Base-by-base conservation (phyloP, 2,113 vertebrate species). In the Pterocles gutturalis region DNA sequence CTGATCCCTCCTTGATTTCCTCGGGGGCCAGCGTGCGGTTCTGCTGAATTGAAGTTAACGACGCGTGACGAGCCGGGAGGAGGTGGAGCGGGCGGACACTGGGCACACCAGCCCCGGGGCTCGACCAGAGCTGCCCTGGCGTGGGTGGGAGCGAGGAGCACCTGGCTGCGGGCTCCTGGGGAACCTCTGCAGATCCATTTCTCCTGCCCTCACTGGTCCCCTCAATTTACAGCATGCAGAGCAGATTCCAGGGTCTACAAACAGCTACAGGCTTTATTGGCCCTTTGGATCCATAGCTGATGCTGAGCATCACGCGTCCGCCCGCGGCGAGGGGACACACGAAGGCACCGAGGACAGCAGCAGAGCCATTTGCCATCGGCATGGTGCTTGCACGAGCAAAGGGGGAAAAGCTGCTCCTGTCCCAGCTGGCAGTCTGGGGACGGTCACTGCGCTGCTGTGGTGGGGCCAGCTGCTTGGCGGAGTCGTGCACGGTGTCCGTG, bases 1-100 rank as follows among this genome's bases (percentile, higher is more conserved):
- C 72, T 72, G 89, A 96, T 88, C 77, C 86, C 22, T 81, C 51
- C 61, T 95, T 91, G 95, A 96, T 94, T 97, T 97, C 96, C 96
- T 93, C 10, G 43, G 94, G 86, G 91, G 60, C 72, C 72, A 60
- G 75, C 1, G 0, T 58, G 58, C 1, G 4, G 81, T 72, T 85
- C 62, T 83, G 75, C 12, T 51, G 86, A 91, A 83, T 89, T 67
- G 38, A 66, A 67, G 84, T 72, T 83, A 91, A 93, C 0, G 10
- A 65, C 0, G 25, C 3, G 5, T 78, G 87, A 89, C 75, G 12
- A 58, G 76, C 21, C 0, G 2, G 70, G 80, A 85, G 34, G 46
- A 33, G 43, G 51, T 4, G 2, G 67, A 55, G 28, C 0, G 15
- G 76, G 57, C 5, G 0, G 80, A 10, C 2, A 0, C 69, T 3